These are phyloP conservation scores for Oasisia sp. DNA, from an alignment of 2,888 invertebrate genomes.

Conservation along the genomic window DNA sequence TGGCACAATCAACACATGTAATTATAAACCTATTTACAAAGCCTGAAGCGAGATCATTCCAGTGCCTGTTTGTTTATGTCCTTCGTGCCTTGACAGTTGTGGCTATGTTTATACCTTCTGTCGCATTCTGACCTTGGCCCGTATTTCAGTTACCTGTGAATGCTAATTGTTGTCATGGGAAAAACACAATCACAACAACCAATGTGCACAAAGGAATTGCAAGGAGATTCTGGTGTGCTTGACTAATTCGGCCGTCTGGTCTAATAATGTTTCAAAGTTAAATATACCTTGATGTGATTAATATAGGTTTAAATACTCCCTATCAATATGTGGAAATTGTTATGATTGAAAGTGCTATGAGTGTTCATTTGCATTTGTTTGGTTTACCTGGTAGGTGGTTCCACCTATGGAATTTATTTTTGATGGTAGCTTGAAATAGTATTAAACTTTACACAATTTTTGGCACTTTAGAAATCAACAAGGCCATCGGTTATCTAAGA, in stretches of 20 bases:
- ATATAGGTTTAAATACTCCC: too few species aligned
- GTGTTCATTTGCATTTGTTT: too few species aligned
- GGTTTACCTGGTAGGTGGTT: too few species aligned
- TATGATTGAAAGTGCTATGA: too few species aligned
- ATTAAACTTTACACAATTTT: too few species aligned
- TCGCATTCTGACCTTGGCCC: not conserved
- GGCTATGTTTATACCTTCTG: not conserved
- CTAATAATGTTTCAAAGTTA: too few species aligned
- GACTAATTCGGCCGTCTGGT: not conserved
- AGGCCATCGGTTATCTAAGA: too few species aligned
- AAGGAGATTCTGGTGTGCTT: not conserved
- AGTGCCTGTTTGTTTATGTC: not conserved
- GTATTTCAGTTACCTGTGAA: not conserved
- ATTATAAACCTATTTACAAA: conserved; percentile 17
- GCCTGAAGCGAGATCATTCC: not conserved
- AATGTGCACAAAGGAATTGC: not conserved
- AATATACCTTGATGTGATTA: too few species aligned
- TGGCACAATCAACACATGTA: not conserved
- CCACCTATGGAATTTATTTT: too few species aligned
- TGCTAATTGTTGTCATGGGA: not conserved
- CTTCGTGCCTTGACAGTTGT: not conserved
- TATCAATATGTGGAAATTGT: too few species aligned
- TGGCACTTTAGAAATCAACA: too few species aligned
- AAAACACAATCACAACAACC: not conserved
- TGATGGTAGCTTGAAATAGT: too few species aligned